Conservation (phyloP, 2,113 vertebrate species). For the Oreochromis niloticus region DNA sequence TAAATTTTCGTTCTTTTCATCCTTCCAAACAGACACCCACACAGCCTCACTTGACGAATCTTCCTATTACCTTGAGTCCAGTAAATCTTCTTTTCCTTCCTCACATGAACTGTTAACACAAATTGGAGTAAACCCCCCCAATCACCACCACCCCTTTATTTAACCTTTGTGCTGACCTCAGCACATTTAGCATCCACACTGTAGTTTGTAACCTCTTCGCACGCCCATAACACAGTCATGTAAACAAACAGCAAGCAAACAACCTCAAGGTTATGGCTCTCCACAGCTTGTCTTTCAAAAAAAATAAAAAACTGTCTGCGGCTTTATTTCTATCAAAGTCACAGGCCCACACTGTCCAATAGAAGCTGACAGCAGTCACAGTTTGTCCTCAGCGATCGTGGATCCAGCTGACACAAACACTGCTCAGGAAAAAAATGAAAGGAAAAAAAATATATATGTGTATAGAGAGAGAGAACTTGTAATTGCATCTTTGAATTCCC, state of each 20-base stretch:
- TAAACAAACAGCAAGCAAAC: constrained; percentile 27
- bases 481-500: background rate
- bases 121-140: background rate
- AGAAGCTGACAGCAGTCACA: constrained; percentile 51
- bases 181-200: constrained; percentile 11
- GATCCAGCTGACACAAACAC: constrained; percentile 23
- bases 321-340: constrained; percentile 69
- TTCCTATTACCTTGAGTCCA: background rate
- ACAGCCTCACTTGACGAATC: background rate
- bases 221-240: constrained; percentile 5
- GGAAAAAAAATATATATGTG: background rate
- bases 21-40: constrained; percentile 3
- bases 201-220: constrained; percentile 24
- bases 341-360: background rate
- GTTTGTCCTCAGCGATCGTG: constrained; percentile 5
- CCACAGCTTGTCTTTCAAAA: constrained; percentile 71
- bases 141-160: background rate
- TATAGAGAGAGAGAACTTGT: background rate
- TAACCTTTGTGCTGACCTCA: background rate
- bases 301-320: constrained; percentile 51
- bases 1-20: background rate
- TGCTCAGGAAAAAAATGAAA: background rate
- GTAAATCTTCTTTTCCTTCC: background rate
- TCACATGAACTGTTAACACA: background rate
- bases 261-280: constrained; percentile 63